phyloP scores from a whole-genome alignment of 2,113 vertebrate genomes.

The Smithornis capensis region DNA sequence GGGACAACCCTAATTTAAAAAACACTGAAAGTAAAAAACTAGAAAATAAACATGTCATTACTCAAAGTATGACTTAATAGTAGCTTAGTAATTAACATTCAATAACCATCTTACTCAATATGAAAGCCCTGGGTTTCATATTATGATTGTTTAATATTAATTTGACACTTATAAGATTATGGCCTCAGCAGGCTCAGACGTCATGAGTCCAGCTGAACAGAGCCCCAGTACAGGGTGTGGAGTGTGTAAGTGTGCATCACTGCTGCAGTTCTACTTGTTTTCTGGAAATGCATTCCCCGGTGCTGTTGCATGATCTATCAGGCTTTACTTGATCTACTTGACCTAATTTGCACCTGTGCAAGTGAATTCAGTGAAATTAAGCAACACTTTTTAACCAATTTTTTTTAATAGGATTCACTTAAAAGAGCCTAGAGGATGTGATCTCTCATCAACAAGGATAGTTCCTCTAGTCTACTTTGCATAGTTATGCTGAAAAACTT shows the following conservation, averaged over 20 bases:
- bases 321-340: neutral
- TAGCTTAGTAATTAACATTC: constrained; percentile 8
- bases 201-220: neutral
- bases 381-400: neutral
- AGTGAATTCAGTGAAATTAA: neutral
- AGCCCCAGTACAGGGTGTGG: neutral
- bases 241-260: neutral
- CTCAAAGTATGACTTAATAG: constrained; percentile 10
- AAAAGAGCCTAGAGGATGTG: neutral
- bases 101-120: neutral
- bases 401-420: neutral
- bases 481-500: neutral
- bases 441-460: neutral
- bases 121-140: neutral
- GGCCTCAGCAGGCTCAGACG: neutral
- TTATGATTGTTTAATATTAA: constrained; percentile 40
- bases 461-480: neutral
- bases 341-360: neutral
- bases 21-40: constrained; percentile 6
- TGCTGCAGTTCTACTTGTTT: neutral
- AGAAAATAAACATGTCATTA: constrained; percentile 34
- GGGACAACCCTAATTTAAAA: neutral
- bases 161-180: constrained; percentile 25
- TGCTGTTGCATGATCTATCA: fast-evolving
- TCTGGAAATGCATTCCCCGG: neutral